These are phyloP conservation scores for Bombus fervidus DNA, from an alignment of 1,140 invertebrate species.

Conservation along the genomic window DNA sequence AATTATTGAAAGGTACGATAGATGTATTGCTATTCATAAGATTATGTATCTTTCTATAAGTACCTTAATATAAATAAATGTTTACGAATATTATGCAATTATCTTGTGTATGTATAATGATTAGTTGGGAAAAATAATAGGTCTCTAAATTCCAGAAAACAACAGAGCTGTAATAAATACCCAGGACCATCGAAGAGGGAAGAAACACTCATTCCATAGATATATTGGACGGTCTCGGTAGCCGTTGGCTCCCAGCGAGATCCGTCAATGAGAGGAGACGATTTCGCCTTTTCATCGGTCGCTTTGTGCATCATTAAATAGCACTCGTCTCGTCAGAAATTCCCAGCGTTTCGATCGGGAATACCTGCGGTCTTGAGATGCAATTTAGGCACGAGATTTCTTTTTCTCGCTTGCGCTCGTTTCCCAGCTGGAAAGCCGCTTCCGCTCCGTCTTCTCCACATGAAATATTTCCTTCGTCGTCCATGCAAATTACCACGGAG, in stretches of 20 bases:
- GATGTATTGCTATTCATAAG: too few relatives aligned
- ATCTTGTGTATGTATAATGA: background rate
- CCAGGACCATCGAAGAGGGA: too few relatives aligned
- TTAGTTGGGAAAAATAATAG: background rate
- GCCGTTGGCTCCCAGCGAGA: background rate
- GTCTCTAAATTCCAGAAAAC: background rate
- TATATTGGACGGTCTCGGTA: background rate
- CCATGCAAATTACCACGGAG: slow-evolving; percentile 25
- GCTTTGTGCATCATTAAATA: slow-evolving; percentile 29
- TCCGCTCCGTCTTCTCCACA: background rate
- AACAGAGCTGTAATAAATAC: background rate
- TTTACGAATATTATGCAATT: background rate
- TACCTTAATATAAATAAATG: background rate
- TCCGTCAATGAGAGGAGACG: slow-evolving; percentile 8
- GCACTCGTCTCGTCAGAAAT: slow-evolving; percentile 1
- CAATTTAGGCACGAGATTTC: slow-evolving; percentile 38
- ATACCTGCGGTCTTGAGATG: slow-evolving; percentile 2
- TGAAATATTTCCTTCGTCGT: slow-evolving; percentile 22
- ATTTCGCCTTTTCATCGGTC: background rate
- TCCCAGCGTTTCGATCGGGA: background rate
- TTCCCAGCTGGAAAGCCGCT: background rate
- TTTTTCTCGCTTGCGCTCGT: background rate
- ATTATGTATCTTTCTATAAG: too few relatives aligned
- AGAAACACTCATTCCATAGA: background rate
- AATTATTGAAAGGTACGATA: too few relatives aligned